Evolutionary conservation across 2,888 invertebrate species (phyloP).

Genomic region (Oscheius sp.): DNA sequence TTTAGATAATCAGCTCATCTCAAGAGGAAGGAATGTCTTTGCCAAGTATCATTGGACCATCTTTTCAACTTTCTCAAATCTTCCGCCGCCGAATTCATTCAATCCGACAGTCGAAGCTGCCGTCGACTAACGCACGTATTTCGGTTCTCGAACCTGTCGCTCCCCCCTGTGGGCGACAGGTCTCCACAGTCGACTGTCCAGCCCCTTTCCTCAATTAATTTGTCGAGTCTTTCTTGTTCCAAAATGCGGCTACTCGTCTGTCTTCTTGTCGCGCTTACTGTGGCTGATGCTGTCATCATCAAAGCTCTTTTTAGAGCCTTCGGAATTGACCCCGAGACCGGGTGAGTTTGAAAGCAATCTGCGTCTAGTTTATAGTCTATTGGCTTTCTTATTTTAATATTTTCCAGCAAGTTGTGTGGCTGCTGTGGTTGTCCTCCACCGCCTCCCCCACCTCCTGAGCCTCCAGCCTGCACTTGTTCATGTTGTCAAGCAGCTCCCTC

Average conservation of each 20-base stretch:
- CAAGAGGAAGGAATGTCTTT: too few relatives aligned
- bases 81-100: too few relatives aligned
- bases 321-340: constrained; percentile 21
- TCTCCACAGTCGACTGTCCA: too few relatives aligned
- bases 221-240: not conserved
- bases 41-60: too few relatives aligned
- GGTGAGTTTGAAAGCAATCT: too few relatives aligned
- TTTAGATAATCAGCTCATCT: too few relatives aligned
- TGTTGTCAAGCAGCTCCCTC: not conserved
- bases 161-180: not conserved
- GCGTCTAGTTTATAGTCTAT: too few relatives aligned
- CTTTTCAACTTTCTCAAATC: too few relatives aligned
- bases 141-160: constrained; percentile 15
- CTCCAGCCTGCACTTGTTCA: not conserved
- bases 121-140: constrained; percentile 19
- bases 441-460: constrained; percentile 11
- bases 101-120: too few relatives aligned
- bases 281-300: constrained; percentile 11
- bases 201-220: not conserved
- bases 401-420: constrained; percentile 6
- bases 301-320: constrained; percentile 19
- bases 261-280: not conserved
- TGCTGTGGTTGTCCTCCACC: constrained; percentile 24
- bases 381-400: not conserved
- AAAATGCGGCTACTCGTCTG: constrained; percentile 15